phyloP scores from a whole-genome alignment of 2,888 invertebrate species.

The Creontiades dilutus region DNA sequence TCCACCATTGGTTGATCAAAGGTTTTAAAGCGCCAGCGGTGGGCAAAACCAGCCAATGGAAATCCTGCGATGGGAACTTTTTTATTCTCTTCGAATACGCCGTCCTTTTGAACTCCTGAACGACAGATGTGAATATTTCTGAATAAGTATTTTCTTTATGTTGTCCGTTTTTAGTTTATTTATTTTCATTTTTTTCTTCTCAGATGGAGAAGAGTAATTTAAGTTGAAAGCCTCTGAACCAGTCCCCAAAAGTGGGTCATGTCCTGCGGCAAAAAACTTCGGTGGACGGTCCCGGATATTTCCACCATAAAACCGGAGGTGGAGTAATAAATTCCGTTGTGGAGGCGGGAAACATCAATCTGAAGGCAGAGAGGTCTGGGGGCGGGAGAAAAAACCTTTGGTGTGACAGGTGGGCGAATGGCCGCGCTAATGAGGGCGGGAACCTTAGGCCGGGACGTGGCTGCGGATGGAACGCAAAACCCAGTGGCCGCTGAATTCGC shows the following conservation, averaged over 20 bases:
- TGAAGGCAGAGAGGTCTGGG: constrained; percentile 33
- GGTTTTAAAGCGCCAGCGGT: no score
- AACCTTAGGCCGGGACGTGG: constrained; percentile 1
- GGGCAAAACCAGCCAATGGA: background rate
- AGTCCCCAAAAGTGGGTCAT: constrained; percentile 45
- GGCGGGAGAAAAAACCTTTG: constrained; percentile 40
- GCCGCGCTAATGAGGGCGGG: constrained; percentile 56
- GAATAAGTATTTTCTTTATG: background rate
- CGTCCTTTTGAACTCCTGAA: background rate
- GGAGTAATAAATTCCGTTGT: constrained; percentile 57
- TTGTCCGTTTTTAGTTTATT: background rate
- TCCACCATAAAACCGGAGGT: constrained; percentile 53
- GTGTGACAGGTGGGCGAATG: constrained; percentile 64
- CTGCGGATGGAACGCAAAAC: constrained; percentile 30
- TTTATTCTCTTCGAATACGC: background rate
- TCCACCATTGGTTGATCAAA: no score
- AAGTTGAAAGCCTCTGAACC: constrained; percentile 48
- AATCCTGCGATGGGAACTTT: background rate
- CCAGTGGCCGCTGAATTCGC: background rate
- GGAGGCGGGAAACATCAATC: constrained; percentile 48
- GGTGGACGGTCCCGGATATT: constrained; percentile 26
- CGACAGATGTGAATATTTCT: background rate
- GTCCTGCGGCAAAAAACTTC: constrained; percentile 50
- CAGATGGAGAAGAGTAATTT: constrained; percentile 1
- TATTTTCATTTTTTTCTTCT: background rate